A percentile compares a stretch with the other conserved stretches of the same genome.
Evolutionary conservation across 2,113 vertebrate genomes (phyloP).

Genomic region (Zosterops borbonicus): DNA sequence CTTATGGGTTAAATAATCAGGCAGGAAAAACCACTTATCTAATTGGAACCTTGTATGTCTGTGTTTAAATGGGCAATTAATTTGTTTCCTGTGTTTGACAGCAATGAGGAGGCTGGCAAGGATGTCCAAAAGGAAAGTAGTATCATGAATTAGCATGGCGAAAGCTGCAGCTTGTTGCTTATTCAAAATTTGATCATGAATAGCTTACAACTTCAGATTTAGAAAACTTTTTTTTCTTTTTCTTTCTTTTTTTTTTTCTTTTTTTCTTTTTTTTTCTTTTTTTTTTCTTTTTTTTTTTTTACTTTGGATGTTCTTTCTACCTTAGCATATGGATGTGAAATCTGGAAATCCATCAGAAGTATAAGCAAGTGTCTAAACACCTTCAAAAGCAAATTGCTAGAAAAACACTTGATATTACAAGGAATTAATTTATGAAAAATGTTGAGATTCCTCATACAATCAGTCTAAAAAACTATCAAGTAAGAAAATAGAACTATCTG

Average conservation of each 20-base stretch:
- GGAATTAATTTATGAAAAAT: not conserved
- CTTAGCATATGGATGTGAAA: not conserved
- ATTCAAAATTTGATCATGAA: not conserved
- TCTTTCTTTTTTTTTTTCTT: not conserved
- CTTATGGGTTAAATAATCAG: not conserved
- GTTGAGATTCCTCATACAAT: not conserved
- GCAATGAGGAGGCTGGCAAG: not conserved
- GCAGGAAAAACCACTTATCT: not conserved
- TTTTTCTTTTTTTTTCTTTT: not conserved
- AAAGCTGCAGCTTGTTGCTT: not conserved
- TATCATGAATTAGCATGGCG: not conserved
- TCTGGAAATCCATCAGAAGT: not conserved
- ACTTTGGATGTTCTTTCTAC: not conserved
- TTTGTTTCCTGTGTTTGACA: not conserved
- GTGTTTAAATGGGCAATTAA: not conserved
- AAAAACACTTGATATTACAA: not conserved
- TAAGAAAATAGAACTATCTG: not conserved
- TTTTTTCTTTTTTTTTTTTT: no score
- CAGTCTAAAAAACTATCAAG: not conserved
- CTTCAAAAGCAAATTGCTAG: not conserved
- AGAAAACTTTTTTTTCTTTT: not conserved
- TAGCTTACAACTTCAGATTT: not conserved
- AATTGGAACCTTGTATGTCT: not conserved
- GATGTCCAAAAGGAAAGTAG: not conserved
- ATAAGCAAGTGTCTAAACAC: not conserved